Evolutionary conservation across 2,888 invertebrate genomes (phyloP), one percentile per base, ranked within the genome.

Genomic region (Acanthopleura granulata): DNA sequence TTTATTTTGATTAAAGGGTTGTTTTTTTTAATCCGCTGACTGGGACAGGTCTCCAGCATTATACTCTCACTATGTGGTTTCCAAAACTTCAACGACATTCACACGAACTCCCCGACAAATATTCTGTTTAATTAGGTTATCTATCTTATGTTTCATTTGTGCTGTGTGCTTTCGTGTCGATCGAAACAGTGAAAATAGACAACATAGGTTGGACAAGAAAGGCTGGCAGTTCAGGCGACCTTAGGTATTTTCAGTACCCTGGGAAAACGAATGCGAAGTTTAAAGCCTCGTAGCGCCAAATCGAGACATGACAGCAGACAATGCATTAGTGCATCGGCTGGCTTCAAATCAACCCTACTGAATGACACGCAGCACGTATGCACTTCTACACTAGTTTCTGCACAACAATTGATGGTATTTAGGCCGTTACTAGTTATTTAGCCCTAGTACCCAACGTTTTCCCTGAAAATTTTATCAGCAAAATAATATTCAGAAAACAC

Each of bases 401-500:
- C 72, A 79, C 61, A 75, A 78, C 73, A 74, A 78, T 74, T 62
- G 51, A 73, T 66, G 69, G 57, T 75, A 78, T 76, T 77, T 76
- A 62, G 74, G 73, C 81, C 75, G 76, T 77, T 77, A 73, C 51
- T 73, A 40, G 73, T 74, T 77, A 74, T 77, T 79, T 74, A 76
- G 76, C 78, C 76, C 74, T 72, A 72, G 78, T 81, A 80, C 83
- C 80, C 84, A 78, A 79, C 80, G 86, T 86, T 86, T 88, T 88
- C 88, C 87, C 89, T 87, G 89, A 90, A 90, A 91, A 90, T 90
- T 91, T 91, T 91, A 91, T 91, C 91, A 90, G 90, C 90, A 89
- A 91, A 91, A 91, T 91, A 91, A 90, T 91, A 91, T 91, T 91
- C 90, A 87, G 90, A 91, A 91, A 91, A 91, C 91, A 91, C 91